Evolutionary conservation across 1,140 invertebrate species (phyloP), one percentile per base, ranked within the genome.

Genomic region (Drosophila tsacasi): DNA sequence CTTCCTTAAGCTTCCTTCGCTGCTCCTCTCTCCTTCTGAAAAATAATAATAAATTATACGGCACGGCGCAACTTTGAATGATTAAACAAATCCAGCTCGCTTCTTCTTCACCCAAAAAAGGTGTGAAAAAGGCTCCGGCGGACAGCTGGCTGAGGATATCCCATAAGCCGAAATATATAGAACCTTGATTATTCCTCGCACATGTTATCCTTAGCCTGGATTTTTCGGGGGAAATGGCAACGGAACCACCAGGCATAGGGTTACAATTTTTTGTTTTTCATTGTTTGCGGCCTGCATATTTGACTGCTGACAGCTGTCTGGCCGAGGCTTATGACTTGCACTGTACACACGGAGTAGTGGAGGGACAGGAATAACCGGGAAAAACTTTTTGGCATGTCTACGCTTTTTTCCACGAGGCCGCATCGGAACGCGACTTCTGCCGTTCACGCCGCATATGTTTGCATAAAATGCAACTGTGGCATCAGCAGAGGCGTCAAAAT

Each of bases 251-350:
- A 64, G 44, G 61, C 52, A 52, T 55, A 58, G 37, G 32, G 30
- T 42, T 39, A 49, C 13, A 9, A 25, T 10, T 50, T 64, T 32
- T 65, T 71, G 55, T 76, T 42, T 27, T 37, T 54, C 50, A 79
- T 58, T 78, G 63, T 77, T 61, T 77, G 75, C 46, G 46, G 65
- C 74, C 47, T 76, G 80, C 83, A 87, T 79, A 77, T 83, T 83
- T 77, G 79, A 87, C 85, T 89, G 84, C 66, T 89, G 84, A 81
- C 83, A 89, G 84, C 77, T 89, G 76, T 76, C 72, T 80, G 54
- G 67, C 39, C 40, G 54, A 61, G 68, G 66, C 69, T 71, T 66
- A 71, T 46, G 63, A 54, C 44, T 55, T 64, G 47, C 54, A 49
- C 40, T 54, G 62, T 57, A 57, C 37, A n/a, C 12, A 21, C 32